Base-by-base conservation (phyloP, 1,140 invertebrate genomes). In the Zeugodacus cucurbitae region DNA sequence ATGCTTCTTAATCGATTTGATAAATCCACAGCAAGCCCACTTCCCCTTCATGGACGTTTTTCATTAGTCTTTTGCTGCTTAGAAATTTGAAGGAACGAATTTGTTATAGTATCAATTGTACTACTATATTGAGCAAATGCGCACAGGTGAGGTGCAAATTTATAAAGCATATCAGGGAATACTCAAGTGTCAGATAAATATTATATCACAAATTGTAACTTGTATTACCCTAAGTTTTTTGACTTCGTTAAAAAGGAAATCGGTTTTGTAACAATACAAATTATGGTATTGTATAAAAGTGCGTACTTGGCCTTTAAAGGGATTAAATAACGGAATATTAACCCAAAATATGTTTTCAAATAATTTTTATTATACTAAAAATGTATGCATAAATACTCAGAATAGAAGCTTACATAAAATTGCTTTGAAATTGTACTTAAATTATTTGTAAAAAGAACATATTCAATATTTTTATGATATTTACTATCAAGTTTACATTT, bases 1-100 rank as follows among this genome's bases (percentile, higher is more conserved):
- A 20, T 98, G 97, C 90, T 98, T 95, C 91, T 93, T 98, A 54
- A 94, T 95, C 11, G 98, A 98, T 94, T 92, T 98, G 0, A 91
- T 96, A 2, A 93, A 95, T 70, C 97, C 97, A 11, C 93, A 96
- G 34, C 94, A 95, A 89, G 96, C 97, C 26, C 94, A 95, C 90
- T 98, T 98, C 94, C 98, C 98, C 17, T 97, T 98, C 91, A 96
- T 97, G 94, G 96, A 98, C 94, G 95, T 98, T 11, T 97, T 97
- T 89, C 93, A 93, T 85, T 93, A 91, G 85, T 70, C 20, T n/a
- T 34, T 48, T 22, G 7, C 20, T 34, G 17, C 7, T 74, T 48
- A 10, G 11, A 44, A 48, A 29, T 17, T 48, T 29, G n/a, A 64
- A 26, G 57, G 87, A 14, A 59, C 10, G 86, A 22, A 22, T 37